Evolutionary conservation across 2,888 invertebrate species (phyloP).

Genomic region (Apodemia zela): DNA sequence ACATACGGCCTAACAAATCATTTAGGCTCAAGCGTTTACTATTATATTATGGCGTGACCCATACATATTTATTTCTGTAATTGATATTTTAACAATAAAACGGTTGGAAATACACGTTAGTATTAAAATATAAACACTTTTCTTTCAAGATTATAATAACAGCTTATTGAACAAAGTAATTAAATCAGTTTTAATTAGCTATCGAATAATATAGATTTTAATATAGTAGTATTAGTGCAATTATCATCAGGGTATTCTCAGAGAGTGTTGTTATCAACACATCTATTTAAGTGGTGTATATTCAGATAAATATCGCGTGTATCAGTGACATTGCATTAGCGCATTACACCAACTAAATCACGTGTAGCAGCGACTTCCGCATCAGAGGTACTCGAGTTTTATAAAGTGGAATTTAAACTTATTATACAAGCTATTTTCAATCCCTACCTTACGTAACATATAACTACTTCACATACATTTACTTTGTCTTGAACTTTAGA

Average conservation of each 20-base stretch:
- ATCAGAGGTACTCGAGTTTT: constrained; percentile 6
- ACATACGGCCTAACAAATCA: too few relatives aligned
- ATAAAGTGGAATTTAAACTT: constrained; percentile 8
- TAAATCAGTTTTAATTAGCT: neutral
- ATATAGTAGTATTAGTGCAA: neutral
- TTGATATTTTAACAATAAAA: too few relatives aligned
- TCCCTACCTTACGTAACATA: neutral
- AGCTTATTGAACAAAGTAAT: neutral
- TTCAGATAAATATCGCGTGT: constrained; percentile 38
- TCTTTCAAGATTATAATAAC: neutral
- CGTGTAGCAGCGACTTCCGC: constrained; percentile 39
- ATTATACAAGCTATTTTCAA: constrained; percentile 1
- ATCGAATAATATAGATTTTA: neutral
- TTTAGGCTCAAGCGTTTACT: too few relatives aligned
- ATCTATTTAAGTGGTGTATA: constrained; percentile 11
- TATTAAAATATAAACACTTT: too few relatives aligned
- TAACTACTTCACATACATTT: neutral
- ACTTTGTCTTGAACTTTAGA: neutral
- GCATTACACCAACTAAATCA: constrained; percentile 54
- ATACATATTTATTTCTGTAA: too few relatives aligned
- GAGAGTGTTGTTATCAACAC: constrained; percentile 2
- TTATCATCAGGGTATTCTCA: constrained; percentile 6
- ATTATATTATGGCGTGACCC: too few relatives aligned
- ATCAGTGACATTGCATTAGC: constrained; percentile 51
- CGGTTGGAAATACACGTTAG: too few relatives aligned